phyloP scores from a whole-genome alignment of 2,797 vertebrate species.

The Pterois miles region DNA sequence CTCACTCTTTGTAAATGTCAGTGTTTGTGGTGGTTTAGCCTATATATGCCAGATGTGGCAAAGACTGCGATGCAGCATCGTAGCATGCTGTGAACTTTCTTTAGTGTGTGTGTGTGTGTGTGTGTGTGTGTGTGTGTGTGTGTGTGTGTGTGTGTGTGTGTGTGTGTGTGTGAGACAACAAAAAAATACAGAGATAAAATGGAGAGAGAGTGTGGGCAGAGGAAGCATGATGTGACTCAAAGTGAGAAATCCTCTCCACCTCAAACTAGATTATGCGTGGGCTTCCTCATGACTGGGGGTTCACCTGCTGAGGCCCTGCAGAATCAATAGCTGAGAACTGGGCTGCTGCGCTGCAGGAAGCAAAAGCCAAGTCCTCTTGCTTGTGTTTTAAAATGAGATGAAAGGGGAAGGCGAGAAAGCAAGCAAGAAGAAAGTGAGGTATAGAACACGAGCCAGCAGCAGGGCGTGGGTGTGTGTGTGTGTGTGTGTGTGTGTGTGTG shows the following conservation, averaged over 20 bases:
- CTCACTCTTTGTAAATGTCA: constrained; percentile 68
- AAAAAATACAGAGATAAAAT: not conserved
- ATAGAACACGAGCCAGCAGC: not conserved
- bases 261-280: constrained; percentile 75
- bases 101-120: not conserved
- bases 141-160: not conserved
- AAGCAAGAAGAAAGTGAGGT: not conserved
- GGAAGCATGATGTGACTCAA: constrained; percentile 82
- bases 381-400: constrained; percentile 46
- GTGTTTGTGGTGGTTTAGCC: constrained; percentile 50
- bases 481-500: too few species aligned
- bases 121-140: not conserved
- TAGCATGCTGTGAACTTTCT: constrained; percentile 26
- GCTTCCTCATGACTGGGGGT: constrained; percentile 71
- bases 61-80: constrained; percentile 16
- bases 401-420: constrained; percentile 13
- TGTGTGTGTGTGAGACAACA: not conserved
- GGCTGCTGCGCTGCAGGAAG: constrained; percentile 34
- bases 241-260: constrained; percentile 82
- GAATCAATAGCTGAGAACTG: constrained; percentile 63
- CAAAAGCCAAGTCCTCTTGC: constrained; percentile 45
- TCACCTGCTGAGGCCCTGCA: constrained; percentile 74
- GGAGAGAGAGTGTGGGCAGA: constrained; percentile 76
- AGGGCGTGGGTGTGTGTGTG: not conserved
- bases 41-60: constrained; percentile 36